phyloP scores from a whole-genome alignment of 2,797 vertebrate species.

The Xerus rutilus region DNA sequence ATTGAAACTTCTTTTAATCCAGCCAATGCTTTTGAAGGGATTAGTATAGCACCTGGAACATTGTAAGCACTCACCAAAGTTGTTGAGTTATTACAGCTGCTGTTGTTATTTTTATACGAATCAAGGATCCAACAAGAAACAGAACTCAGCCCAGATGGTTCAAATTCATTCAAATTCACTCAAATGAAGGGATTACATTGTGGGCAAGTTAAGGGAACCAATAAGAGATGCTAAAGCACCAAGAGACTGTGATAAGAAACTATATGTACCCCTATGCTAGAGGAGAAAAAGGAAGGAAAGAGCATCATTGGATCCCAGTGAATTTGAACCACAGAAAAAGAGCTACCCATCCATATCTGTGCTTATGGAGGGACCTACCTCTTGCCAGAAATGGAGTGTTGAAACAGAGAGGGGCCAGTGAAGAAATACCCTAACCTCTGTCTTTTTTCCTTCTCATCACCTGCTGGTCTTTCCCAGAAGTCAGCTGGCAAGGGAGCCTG shows the following conservation, averaged over 20 bases:
- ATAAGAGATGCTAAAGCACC: neutral
- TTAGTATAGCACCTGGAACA: neutral
- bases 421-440: neutral
- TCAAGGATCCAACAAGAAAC: conserved; percentile 25
- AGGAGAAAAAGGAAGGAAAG: neutral
- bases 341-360: neutral
- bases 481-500: neutral
- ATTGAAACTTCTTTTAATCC: conserved; percentile 29
- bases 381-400: neutral
- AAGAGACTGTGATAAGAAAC: neutral
- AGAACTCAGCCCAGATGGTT: neutral
- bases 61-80: neutral
- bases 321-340: neutral
- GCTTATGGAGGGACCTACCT: neutral
- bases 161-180: neutral
- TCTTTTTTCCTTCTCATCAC: neutral
- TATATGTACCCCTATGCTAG: neutral
- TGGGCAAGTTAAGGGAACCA: conserved; percentile 12
- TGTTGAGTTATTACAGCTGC: neutral
- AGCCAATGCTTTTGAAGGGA: conserved; percentile 29
- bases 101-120: neutral
- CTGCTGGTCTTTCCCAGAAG: neutral
- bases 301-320: neutral
- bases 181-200: neutral
- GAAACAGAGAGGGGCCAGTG: neutral